phyloP scores from a whole-genome alignment of 2,888 invertebrate species.

The Lissonota sp. region DNA sequence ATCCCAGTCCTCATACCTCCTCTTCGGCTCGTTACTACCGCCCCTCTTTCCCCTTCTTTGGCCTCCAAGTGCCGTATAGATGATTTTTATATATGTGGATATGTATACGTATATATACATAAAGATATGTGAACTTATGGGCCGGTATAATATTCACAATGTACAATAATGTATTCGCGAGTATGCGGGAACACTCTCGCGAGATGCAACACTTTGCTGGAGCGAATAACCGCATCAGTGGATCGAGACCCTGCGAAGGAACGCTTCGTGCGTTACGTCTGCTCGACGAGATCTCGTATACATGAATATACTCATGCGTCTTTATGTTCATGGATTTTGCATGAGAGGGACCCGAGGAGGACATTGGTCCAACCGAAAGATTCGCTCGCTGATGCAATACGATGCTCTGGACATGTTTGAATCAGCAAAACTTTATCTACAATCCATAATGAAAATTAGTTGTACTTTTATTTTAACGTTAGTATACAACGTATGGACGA shows the following conservation, averaged over 20 bases:
- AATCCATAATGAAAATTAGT: too few species aligned
- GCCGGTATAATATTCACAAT: constrained; percentile 33
- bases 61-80: not conserved
- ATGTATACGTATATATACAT: constrained; percentile 22
- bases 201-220: constrained; percentile 3
- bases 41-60: not conserved
- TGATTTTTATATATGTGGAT: constrained; percentile 15
- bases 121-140: too few species aligned
- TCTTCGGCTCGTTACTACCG: not conserved
- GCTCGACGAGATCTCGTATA: constrained; percentile 15
- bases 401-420: too few species aligned
- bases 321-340: not conserved
- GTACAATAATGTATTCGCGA: constrained; percentile 31
- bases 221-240: constrained; percentile 27
- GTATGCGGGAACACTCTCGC: constrained; percentile 8
- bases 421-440: too few species aligned
- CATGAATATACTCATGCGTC: constrained; percentile 6
- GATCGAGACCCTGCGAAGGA: constrained; percentile 10
- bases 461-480: too few species aligned
- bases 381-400: not conserved
- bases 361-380: constrained; percentile 37
- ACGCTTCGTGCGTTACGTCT: constrained; percentile 42
- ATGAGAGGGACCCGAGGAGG: not conserved
- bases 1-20: not conserved
- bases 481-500: too few species aligned